Conservation (phyloP, 92 coral and sea anemone genomes). For the Parazoanthus darwini region DNA sequence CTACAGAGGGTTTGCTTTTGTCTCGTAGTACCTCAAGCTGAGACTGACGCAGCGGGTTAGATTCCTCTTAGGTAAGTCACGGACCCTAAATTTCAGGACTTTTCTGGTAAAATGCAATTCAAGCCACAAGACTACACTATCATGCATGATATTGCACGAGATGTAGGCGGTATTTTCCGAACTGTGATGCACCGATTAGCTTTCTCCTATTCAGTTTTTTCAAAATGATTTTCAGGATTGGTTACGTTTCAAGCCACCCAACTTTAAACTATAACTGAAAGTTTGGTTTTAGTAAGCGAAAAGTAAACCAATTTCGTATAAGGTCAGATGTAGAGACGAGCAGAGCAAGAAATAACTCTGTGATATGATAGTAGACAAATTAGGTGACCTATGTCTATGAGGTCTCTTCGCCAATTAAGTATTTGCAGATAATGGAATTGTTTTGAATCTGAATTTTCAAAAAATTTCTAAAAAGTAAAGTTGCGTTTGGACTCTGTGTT, state of each 20-base stretch:
- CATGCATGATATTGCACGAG: not conserved
- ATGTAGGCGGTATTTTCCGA: not conserved
- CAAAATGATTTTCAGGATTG: not conserved
- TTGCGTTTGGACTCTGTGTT: not conserved
- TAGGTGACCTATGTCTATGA: not conserved
- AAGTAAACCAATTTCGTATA: not conserved
- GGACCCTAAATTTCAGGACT: not conserved
- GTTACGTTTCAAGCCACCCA: not conserved
- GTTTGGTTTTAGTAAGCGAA: not conserved
- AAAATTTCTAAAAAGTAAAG: not conserved
- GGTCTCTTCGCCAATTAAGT: not conserved
- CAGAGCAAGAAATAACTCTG: not conserved
- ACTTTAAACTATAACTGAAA: too few relatives aligned
- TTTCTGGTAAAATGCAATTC: not conserved
- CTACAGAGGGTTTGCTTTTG: not conserved
- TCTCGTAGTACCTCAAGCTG: not conserved
- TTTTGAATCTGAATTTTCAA: not conserved
- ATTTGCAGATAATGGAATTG: not conserved
- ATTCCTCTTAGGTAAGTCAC: not conserved
- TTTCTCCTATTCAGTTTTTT: not conserved
- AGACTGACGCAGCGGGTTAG: not conserved
- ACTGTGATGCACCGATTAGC: not conserved
- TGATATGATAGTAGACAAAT: not conserved
- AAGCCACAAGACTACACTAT: not conserved
- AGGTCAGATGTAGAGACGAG: not conserved